phyloP scores from a whole-genome alignment of 2,113 vertebrate genomes.

The Oryzias curvinotus region DNA sequence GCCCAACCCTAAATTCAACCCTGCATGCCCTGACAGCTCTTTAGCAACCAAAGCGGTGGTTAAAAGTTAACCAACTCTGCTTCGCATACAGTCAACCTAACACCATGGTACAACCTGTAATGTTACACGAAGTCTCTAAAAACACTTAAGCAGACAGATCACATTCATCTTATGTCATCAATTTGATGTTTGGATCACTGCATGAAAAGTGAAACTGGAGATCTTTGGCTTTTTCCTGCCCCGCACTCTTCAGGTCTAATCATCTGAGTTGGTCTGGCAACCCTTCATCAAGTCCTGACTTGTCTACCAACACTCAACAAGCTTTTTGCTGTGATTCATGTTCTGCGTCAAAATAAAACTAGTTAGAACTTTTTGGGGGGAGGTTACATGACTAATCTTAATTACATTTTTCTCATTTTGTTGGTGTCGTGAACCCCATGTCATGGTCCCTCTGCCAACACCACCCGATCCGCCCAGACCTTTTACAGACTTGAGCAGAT shows the following conservation, averaged over 20 bases:
- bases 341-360: slow-evolving; percentile 4
- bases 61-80: too few relatives aligned
- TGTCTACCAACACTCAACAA: slow-evolving; percentile 31
- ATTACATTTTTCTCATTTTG: too few relatives aligned
- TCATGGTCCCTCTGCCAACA: too few relatives aligned
- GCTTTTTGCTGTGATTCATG: slow-evolving; percentile 9
- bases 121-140: background rate
- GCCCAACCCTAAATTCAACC: slow-evolving; percentile 14
- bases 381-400: too few relatives aligned
- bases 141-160: background rate
- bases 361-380: background rate
- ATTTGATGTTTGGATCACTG: background rate
- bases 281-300: slow-evolving; percentile 48
- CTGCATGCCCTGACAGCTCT: slow-evolving; percentile 44
- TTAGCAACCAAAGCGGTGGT: background rate
- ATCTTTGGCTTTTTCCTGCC: slow-evolving; percentile 19
- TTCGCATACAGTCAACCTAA: background rate
- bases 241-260: slow-evolving; percentile 19
- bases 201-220: slow-evolving; percentile 38
- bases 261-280: slow-evolving; percentile 4
- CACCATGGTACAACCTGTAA: background rate
- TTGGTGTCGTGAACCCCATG: too few relatives aligned
- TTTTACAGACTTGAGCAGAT: too few relatives aligned
- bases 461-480: too few relatives aligned
- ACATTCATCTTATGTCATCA: background rate